These are phyloP conservation scores for Ephialtes manifestator DNA, from an alignment of 2,888 invertebrate species.

Conservation along the genomic window DNA sequence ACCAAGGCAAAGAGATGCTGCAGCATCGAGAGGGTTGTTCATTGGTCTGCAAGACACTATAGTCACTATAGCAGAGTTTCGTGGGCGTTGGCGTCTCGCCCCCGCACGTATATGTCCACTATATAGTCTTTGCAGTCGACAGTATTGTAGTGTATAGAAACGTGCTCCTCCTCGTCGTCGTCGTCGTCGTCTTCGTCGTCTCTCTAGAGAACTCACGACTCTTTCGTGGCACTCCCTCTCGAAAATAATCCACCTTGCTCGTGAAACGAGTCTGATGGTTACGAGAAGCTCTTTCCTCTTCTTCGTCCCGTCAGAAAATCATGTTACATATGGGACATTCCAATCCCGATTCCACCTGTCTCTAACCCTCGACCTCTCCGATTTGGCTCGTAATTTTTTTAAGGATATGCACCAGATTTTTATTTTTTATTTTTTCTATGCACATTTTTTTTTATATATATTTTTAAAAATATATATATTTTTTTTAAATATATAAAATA, in stretches of 20 bases:
- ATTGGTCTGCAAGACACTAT: conserved; percentile 45
- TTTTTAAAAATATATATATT: too few species aligned
- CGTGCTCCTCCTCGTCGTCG: conserved; percentile 19
- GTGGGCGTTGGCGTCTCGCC: conserved; percentile 72
- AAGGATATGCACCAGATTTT: too few species aligned
- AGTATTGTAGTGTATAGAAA: conserved; percentile 15
- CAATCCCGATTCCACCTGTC: too few species aligned
- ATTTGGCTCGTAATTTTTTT: too few species aligned
- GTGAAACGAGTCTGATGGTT: conserved; percentile 65
- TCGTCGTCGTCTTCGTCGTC: conserved; percentile 33
- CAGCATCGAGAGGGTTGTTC: conserved; percentile 33
- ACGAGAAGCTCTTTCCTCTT: conserved; percentile 9
- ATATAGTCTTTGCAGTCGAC: conserved; percentile 8
- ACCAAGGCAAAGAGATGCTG: conserved; percentile 15
- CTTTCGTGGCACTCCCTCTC: conserved; percentile 65
- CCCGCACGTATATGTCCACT: conserved; percentile 54
- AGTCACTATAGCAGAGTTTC: conserved; percentile 29
- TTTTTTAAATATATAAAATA: too few species aligned
- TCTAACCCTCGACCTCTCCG: too few species aligned
- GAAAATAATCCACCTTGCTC: conserved; percentile 70
- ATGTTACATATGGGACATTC: too few species aligned
- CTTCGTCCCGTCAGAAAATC: too few species aligned
- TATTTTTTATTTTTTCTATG: too few species aligned
- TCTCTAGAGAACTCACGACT: conserved; percentile 43
- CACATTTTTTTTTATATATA: too few species aligned